A percentile compares a stretch with the other conserved stretches of the same genome.
phyloP scores from a whole-genome alignment of 2,888 invertebrate species.

The Hirudinaria manillensis region DNA sequence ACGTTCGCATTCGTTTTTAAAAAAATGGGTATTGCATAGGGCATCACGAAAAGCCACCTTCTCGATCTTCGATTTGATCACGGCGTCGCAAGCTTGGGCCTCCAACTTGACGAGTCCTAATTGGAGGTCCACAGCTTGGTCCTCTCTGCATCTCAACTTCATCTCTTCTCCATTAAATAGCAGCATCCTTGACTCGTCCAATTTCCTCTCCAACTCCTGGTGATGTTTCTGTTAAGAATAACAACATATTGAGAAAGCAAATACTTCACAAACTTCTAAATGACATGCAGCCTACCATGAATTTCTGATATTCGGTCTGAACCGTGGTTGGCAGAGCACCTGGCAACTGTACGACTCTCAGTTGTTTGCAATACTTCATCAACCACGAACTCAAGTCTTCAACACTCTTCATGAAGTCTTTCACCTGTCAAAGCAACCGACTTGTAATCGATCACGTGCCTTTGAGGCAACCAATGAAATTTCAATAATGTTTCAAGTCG shows the following conservation, averaged over 20 bases:
- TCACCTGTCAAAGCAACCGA: constrained; percentile 44
- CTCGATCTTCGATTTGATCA: constrained; percentile 46
- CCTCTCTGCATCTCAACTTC: constrained; percentile 45
- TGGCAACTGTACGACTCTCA: constrained; percentile 48
- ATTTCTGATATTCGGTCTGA: constrained; percentile 48
- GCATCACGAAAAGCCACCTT: constrained; percentile 21
- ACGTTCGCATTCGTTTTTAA: background rate
- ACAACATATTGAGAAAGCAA: background rate
- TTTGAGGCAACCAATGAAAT: background rate
- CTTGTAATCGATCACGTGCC: too few relatives aligned
- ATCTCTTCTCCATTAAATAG: constrained; percentile 50
- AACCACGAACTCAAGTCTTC: constrained; percentile 50
- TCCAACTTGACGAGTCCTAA: constrained; percentile 47
- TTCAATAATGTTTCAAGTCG: background rate
- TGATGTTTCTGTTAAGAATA: constrained; percentile 36
- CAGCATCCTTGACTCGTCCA: constrained; percentile 45
- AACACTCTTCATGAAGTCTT: constrained; percentile 50
- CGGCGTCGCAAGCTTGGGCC: constrained; percentile 47
- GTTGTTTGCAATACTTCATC: constrained; percentile 46
- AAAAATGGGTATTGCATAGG: background rate
- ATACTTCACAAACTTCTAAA: background rate
- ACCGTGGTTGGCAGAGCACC: constrained; percentile 53
- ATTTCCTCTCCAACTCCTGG: constrained; percentile 43
- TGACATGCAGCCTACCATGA: constrained; percentile 38
- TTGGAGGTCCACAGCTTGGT: constrained; percentile 45